Conservation (phyloP, 2,113 vertebrate species). For the Scopus umbretta region DNA sequence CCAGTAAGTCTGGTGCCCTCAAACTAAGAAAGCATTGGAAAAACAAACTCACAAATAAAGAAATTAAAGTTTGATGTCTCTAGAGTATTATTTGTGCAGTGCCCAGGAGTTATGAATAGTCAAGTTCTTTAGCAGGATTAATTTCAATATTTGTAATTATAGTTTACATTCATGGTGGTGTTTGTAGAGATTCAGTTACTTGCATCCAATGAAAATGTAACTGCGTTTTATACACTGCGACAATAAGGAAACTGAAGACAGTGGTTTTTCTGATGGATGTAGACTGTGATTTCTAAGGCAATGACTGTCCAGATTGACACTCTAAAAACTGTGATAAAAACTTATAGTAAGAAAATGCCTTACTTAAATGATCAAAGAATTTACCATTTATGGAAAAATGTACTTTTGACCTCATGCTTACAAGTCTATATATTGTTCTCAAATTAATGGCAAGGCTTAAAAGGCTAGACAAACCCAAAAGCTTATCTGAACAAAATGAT, state of each 20-base stretch:
- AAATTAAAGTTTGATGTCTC: background rate
- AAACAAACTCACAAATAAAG: background rate
- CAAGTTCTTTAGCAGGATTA: background rate
- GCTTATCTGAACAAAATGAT: background rate
- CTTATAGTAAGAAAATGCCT: background rate
- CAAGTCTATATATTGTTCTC: background rate
- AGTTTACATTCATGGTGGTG: background rate
- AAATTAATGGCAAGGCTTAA: background rate
- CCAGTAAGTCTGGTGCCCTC: background rate
- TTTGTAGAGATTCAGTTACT: background rate
- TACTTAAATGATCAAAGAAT: background rate
- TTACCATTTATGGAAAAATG: background rate
- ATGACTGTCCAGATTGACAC: background rate
- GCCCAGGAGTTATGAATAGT: background rate
- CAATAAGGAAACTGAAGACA: background rate
- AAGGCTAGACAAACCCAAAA: background rate
- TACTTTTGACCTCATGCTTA: background rate
- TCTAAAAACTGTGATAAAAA: background rate
- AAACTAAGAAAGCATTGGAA: background rate
- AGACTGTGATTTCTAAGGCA: background rate
- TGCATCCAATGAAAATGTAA: background rate
- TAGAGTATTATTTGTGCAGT: background rate
- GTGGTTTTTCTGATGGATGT: background rate
- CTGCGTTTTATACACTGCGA: background rate
- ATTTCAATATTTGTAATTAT: background rate